A percentile compares a stretch with the other conserved stretches of the same genome.
These are phyloP conservation scores for Griposia aprilina DNA, from an alignment of 2,888 invertebrate species.

Conservation along the genomic window DNA sequence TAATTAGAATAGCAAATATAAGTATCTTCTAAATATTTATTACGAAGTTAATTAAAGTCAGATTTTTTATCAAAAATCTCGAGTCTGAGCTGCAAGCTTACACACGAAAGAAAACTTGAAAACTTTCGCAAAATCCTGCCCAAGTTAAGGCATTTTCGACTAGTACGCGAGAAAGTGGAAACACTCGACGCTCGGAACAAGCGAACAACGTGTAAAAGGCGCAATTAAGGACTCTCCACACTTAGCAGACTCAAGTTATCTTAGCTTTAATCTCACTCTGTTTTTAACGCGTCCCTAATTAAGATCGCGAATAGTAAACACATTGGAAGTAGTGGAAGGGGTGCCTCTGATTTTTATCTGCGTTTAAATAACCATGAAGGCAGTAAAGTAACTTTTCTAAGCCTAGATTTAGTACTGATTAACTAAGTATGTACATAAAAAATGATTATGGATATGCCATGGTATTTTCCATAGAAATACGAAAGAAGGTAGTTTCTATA, in stretches of 20 bases:
- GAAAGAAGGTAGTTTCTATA: background rate
- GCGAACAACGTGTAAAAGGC: slow-evolving; percentile 71
- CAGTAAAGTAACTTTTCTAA: background rate
- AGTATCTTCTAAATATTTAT: too few species aligned
- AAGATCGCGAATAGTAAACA: slow-evolving; percentile 26
- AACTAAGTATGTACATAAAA: background rate
- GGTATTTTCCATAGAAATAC: background rate
- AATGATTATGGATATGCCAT: background rate
- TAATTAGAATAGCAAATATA: too few species aligned
- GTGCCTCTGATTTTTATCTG: background rate
- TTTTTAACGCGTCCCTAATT: slow-evolving; percentile 49
- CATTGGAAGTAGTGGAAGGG: background rate
- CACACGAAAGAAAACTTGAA: slow-evolving; percentile 4
- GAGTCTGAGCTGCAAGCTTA: background rate
- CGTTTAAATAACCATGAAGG: background rate
- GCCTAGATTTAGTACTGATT: background rate
- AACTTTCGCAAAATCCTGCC: slow-evolving; percentile 31
- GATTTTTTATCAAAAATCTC: background rate
- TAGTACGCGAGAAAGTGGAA: slow-evolving; percentile 64
- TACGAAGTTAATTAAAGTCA: background rate
- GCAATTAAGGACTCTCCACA: slow-evolving; percentile 76
- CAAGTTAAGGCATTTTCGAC: slow-evolving; percentile 49
- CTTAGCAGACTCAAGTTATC: slow-evolving; percentile 72
- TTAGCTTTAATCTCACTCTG: slow-evolving; percentile 64
- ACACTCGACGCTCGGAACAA: slow-evolving; percentile 62